These are phyloP conservation scores for Lerista edwardsae DNA, from an alignment of 2,797 vertebrate genomes.

Conservation along the genomic window DNA sequence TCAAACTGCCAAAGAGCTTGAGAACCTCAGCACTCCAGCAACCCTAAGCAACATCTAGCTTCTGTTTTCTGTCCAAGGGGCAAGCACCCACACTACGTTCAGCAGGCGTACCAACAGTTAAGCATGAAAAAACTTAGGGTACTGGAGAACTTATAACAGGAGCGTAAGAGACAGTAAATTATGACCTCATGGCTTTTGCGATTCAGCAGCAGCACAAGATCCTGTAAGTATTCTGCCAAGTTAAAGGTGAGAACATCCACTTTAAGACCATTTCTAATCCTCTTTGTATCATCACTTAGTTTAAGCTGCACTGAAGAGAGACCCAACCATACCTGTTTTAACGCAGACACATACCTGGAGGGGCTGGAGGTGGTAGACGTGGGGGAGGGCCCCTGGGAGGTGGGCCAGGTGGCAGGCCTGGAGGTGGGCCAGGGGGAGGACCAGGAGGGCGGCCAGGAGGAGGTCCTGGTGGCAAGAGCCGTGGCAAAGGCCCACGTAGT, in stretches of 20 bases:
- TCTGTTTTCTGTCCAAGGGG: no score
- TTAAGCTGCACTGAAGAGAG: neutral
- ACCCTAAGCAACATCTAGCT: neutral
- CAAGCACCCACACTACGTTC: neutral
- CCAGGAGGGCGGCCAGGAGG: conserved; percentile 90
- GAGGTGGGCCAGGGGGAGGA: conserved; percentile 94
- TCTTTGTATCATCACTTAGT: neutral
- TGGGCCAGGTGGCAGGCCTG: conserved; percentile 93
- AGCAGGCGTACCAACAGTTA: neutral
- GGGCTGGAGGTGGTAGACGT: conserved; percentile 90
- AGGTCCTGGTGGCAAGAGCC: conserved; percentile 92
- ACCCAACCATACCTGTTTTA: neutral
- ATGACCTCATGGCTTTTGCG: neutral
- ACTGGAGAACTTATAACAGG: no score
- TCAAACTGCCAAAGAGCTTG: no score
- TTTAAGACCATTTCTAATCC: neutral
- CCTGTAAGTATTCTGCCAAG: neutral
- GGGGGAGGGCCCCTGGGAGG: conserved; percentile 94
- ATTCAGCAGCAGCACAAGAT: neutral
- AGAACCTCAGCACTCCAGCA: no score
- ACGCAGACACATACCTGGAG: conserved; percentile 90
- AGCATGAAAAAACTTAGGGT: neutral
- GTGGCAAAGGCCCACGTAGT: conserved; percentile 90
- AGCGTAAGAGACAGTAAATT: neutral
- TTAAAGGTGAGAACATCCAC: neutral